These are phyloP conservation scores for Eupithecia abbreviata DNA, from an alignment of 2,888 invertebrate species.

Conservation along the genomic window DNA sequence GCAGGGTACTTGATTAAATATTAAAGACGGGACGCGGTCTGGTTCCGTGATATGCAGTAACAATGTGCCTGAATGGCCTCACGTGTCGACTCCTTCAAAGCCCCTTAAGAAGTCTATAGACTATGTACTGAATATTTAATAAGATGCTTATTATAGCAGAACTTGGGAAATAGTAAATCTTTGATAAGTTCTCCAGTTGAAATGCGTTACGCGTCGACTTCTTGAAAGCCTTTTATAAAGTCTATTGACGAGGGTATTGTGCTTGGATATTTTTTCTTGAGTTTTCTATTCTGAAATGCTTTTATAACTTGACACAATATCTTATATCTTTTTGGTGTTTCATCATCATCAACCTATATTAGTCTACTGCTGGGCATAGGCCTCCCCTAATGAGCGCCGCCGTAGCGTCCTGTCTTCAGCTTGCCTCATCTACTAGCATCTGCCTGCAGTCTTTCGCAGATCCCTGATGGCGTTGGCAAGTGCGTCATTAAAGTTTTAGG, in stretches of 20 bases:
- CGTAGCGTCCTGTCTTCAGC: too few species aligned
- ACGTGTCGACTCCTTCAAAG: slow-evolving; percentile 30
- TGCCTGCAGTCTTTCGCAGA: too few species aligned
- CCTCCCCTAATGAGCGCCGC: too few species aligned
- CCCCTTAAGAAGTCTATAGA: slow-evolving; percentile 8
- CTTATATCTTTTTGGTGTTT: too few species aligned
- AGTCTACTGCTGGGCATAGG: too few species aligned
- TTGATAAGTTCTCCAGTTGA: neutral
- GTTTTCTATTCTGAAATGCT: neutral
- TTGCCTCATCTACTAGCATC: too few species aligned
- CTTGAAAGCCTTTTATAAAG: neutral
- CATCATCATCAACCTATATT: too few species aligned
- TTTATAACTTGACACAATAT: neutral
- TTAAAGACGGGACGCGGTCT: slow-evolving; percentile 34
- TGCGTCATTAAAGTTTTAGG: too few species aligned
- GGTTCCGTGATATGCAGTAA: slow-evolving; percentile 30
- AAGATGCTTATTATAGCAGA: neutral
- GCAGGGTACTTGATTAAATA: slow-evolving; percentile 41
- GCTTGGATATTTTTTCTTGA: neutral
- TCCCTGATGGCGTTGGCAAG: too few species aligned
- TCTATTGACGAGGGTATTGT: neutral
- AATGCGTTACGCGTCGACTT: neutral
- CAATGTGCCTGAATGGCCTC: slow-evolving; percentile 36
- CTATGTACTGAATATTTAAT: neutral
- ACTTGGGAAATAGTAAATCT: neutral